Conservation (phyloP, 1,140 invertebrate genomes). For the Bombus huntii region DNA sequence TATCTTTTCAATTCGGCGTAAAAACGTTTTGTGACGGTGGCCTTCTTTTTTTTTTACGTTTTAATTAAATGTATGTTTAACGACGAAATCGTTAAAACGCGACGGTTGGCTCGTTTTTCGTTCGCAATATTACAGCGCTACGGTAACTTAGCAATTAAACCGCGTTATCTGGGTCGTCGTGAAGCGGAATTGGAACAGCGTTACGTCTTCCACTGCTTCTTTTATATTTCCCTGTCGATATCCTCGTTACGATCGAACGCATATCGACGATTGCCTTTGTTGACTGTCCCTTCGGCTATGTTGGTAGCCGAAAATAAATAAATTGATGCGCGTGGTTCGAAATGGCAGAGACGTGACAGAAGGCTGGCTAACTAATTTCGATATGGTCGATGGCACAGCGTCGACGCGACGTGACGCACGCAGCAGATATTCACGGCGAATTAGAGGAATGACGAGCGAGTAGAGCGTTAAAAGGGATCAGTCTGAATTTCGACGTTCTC, state of each 20-base stretch:
- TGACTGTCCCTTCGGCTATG: neutral
- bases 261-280: too few relatives aligned
- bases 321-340: neutral
- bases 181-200: neutral
- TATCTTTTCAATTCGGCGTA: neutral
- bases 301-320: neutral
- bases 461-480: constrained; percentile 53
- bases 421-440: constrained; percentile 41
- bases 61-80: neutral
- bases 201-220: neutral
- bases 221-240: neutral
- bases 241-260: neutral
- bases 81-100: neutral
- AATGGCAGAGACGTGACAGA: neutral
- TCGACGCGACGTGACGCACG: neutral
- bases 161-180: neutral
- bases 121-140: too few relatives aligned
- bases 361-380: constrained; percentile 7
- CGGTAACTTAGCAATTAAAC: constrained; percentile 6
- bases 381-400: neutral
- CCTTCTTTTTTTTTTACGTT: too few relatives aligned
- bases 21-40: neutral
- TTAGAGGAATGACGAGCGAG: constrained; percentile 34
- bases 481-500: constrained; percentile 65
- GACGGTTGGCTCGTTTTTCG: neutral